phyloP scores from a whole-genome alignment of 2,888 invertebrate species.

The Drosophila macrospina region DNA sequence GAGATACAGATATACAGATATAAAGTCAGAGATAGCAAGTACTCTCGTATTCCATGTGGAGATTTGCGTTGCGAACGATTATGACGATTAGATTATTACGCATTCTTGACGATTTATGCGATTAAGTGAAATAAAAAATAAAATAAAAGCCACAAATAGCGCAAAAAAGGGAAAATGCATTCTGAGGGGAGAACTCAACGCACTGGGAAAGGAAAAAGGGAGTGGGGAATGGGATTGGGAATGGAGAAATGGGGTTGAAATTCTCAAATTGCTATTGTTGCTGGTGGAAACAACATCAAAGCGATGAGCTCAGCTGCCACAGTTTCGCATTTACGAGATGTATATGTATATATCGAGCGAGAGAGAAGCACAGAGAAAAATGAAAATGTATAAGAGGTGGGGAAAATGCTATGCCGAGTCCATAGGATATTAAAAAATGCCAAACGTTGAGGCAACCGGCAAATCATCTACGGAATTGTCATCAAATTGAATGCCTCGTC shows the following conservation, averaged over 20 bases:
- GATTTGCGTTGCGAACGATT: constrained; percentile 68
- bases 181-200: constrained; percentile 9
- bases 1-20: too few relatives aligned
- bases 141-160: constrained; percentile 46
- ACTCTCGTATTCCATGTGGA: constrained; percentile 37
- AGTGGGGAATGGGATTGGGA: constrained; percentile 1
- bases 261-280: constrained; percentile 61
- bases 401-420: constrained; percentile 52
- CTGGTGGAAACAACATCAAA: constrained; percentile 57
- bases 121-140: constrained; percentile 66
- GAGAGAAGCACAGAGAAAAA: constrained; percentile 19
- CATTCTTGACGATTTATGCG: constrained; percentile 79
- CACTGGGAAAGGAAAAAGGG: too few relatives aligned
- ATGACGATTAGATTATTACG: constrained; percentile 81
- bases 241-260: constrained; percentile 26
- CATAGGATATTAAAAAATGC: constrained; percentile 76
- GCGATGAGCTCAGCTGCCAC: constrained; percentile 74
- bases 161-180: constrained; percentile 49
- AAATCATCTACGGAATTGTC: constrained; percentile 81
- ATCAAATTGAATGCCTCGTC: constrained; percentile 75
- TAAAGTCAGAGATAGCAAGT: constrained; percentile 7
- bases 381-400: constrained; percentile 1
- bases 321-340: constrained; percentile 63
- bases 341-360: too few relatives aligned
- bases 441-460: constrained; percentile 78